Evolutionary conservation across 1,140 invertebrate genomes (phyloP), one percentile per base, ranked within the genome.

Genomic region (Nasonia giraulti): DNA sequence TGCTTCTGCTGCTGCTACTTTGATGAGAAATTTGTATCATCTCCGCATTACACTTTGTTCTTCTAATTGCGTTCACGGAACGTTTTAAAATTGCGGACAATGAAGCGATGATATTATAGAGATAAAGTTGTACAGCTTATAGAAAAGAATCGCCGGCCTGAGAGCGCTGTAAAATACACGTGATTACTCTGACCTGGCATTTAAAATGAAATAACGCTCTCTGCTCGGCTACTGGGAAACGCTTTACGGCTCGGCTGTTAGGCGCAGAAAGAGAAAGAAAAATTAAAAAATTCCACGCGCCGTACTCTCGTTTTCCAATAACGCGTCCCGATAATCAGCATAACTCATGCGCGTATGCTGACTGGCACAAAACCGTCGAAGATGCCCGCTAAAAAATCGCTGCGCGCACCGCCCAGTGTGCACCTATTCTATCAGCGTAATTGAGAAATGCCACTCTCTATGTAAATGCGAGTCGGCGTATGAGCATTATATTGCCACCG

Each of bases 401-500:
- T 44, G 6, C 40, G 47, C 47, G 17, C 17, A 55, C 50, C 20
- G 55, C 55, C 55, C 55, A 62, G 50, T 55, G 5, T n/a, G 17
- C 20, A 62, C 20, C 55, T n/a, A n/a, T 62, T 62, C 55, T 62
- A 62, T 62, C 55, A 62, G 44, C 11, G 73, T 44, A 75, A 75
- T 44, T 40, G 73, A 75, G 68, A 71, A 76, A 76, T 44, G 33
- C 40, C 74, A 33, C 74, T n/a, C 74, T 62, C 55, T 62, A 62
- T 62, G 55, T 62, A 62, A 62, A 62, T 62, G 55, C 55, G 55
- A 62, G 17, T 20, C 55, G 55, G 20, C 55, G 55, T n/a, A n/a
- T 17, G 55, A 62, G 17, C 55, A 62, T 62, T 62, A 62, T 62
- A 62, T 62, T 62, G 20, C 55, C 20, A 62, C 55, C 55, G 55